Base-by-base conservation (phyloP, 2,113 vertebrate genomes). In the Phainopepla nitens region DNA sequence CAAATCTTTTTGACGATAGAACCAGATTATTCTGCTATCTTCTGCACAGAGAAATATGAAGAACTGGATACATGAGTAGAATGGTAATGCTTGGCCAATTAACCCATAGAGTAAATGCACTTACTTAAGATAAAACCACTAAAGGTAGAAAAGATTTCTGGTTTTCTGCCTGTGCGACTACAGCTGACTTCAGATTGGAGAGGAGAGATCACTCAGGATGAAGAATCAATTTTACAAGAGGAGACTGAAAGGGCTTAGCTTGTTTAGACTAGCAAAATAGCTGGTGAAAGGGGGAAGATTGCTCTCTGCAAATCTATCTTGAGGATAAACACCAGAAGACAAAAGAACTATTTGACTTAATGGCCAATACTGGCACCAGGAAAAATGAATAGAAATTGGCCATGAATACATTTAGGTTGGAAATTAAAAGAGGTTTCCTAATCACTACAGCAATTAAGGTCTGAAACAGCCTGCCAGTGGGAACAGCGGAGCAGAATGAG, bases 311-410 rank as follows among this genome's bases (percentile, higher is more conserved):
- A 92, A 91, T 71, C 60, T 84, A 13, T 84, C 69, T 85, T 75
- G 61, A 56, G 53, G 56, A 87, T 78, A 94, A 91, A 95, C 49
- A 94, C 20, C 44, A 84, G 49, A 92, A 91, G 60, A 94, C 85
- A 96, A 87, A 94, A 94, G 60, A 96, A 78, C 47, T 58, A 51
- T 81, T 92, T 78, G 61, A 66, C n/a, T 47, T 94, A 95, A 94
- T 84, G 49, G 44, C 49, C 65, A 91, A 72, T 78, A 70, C 44
- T 94, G 91, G 65, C 91, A 91, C n/a, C 64, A 95, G 76, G 87
- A 62, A 80, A 94, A 93, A 82, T 82, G 18, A 88, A 75, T 84
- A 91, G 82, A 87, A 92, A 89, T 79, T 81, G 64, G 35, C 39
- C 72, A 78, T 84, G 47, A 87, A 89, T 94, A 89, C 27, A 75